These are phyloP conservation scores for Oscheius sp. DNA, from an alignment of 2,888 invertebrate genomes.

Conservation along the genomic window DNA sequence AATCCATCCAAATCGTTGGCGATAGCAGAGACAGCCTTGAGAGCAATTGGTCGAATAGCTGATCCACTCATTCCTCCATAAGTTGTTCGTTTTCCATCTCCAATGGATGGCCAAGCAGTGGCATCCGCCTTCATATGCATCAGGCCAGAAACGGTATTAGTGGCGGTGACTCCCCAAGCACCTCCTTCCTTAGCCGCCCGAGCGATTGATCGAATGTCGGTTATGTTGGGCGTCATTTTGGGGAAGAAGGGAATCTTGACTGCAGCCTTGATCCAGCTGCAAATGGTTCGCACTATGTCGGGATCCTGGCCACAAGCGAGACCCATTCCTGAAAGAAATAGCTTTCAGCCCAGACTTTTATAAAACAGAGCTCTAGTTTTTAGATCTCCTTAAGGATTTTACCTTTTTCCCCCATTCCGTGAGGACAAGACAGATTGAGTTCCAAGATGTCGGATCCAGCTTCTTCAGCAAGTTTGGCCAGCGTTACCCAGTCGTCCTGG, in stretches of 20 bases:
- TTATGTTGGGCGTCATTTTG: constrained; percentile 96
- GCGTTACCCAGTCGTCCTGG: constrained; percentile 84
- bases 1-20: constrained; percentile 85
- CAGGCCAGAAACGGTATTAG: constrained; percentile 93
- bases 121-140: constrained; percentile 86
- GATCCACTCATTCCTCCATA: constrained; percentile 75
- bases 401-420: constrained; percentile 81
- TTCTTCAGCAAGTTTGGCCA: constrained; percentile 79
- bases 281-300: constrained; percentile 85
- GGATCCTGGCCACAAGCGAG: constrained; percentile 96
- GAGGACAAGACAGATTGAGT: constrained; percentile 94
- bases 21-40: constrained; percentile 87
- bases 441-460: constrained; percentile 94
- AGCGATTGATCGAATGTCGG: constrained; percentile 88
- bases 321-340: constrained; percentile 85
- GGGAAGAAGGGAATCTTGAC: constrained; percentile 89
- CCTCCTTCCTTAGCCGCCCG: constrained; percentile 87
- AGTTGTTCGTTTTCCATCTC: constrained; percentile 77
- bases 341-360: background rate
- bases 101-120: constrained; percentile 91
- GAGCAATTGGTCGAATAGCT: constrained; percentile 89
- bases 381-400: background rate
- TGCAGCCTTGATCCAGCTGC: constrained; percentile 81
- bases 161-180: constrained; percentile 93
- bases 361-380: background rate